Evolutionary conservation across 2,888 invertebrate genomes (phyloP), one percentile per base, ranked within the genome.

Genomic region (Cephus pygmeus): DNA sequence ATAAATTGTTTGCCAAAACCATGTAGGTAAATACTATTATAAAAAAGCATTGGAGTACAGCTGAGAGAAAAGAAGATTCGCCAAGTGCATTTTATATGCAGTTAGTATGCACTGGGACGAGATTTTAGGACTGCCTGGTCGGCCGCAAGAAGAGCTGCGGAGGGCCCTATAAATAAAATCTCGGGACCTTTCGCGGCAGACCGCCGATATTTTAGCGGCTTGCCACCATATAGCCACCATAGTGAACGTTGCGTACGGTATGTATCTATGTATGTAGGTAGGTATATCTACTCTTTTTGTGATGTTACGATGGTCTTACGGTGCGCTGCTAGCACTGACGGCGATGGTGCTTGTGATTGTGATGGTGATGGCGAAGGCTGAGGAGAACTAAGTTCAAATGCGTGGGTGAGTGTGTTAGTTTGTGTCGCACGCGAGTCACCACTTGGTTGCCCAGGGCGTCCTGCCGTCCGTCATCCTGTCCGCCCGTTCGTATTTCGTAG

Each of bases 381-480:
- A 80, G 77, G 78, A 73, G 79, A 82, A 80, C 81, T 76, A 80
- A 79, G 80, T 82, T 82, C 82, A 84, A 83, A 84, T 84, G 88
- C 88, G 90, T 90, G 88, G 90, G 89, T 86, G 82, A 79, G 85
- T 85, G 85, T 85, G 86, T 86, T 86, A 87, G 87, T 82, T 84
- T 87, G 87, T 89, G 90, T 90, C 89, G 88, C 88, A 56, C 56
- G 86, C 88, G 88, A 89, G 89, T 89, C 89, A 88, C 89, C 89
- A 87, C 88, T 88, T 87, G 85, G 85, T 87, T 84, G 87, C 87
- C 88, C 85, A 83, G 86, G 87, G 89, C 89, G 85, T 89, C 87
- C 85, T 84, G 88, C 88, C 90, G 90, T 90, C 86, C 88, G 89
- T 90, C 90, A 90, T 90, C 87, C 89, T 90, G 90, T 89, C 90